Percentiles rank a stretch among this genome's conserved stretches.
These are phyloP conservation scores for Zygogramma bicolorata DNA, from an alignment of 2,888 invertebrate species.

Conservation along the genomic window DNA sequence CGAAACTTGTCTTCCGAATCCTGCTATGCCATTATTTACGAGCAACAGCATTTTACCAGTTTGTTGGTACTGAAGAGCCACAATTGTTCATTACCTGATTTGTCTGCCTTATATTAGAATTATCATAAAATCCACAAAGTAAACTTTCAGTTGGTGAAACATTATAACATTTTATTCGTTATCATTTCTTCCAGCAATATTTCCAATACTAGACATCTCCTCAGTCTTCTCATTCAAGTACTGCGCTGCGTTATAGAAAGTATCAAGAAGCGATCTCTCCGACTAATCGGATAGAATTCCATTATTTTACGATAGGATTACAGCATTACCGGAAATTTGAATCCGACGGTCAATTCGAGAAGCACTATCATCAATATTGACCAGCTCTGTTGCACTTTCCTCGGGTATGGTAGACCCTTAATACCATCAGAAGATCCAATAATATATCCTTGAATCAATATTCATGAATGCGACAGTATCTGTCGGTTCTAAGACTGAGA, in stretches of 20 bases:
- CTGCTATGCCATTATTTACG: no score
- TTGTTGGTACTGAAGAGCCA: no score
- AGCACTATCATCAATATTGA: constrained; percentile 25
- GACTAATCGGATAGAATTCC: constrained; percentile 16
- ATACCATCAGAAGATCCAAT: constrained; percentile 27
- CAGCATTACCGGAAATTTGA: constrained; percentile 13
- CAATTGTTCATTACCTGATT: no score
- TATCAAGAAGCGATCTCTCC: background rate
- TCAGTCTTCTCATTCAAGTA: background rate
- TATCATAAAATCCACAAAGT: no score
- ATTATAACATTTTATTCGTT: no score
- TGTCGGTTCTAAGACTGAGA: background rate
- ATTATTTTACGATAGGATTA: constrained; percentile 19
- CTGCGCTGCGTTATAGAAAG: background rate
- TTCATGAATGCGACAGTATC: constrained; percentile 25
- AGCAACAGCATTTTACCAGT: no score
- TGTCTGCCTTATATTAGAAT: no score
- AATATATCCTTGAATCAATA: constrained; percentile 33
- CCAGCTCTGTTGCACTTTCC: constrained; percentile 7
- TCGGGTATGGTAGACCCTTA: constrained; percentile 19
- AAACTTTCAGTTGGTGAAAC: no score
- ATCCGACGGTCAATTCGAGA: constrained; percentile 8
- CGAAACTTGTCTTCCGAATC: no score
- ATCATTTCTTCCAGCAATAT: no score
- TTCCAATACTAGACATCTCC: no score